phyloP scores from a whole-genome alignment of 2,113 vertebrate genomes.

The Stigmatopora argus region DNA sequence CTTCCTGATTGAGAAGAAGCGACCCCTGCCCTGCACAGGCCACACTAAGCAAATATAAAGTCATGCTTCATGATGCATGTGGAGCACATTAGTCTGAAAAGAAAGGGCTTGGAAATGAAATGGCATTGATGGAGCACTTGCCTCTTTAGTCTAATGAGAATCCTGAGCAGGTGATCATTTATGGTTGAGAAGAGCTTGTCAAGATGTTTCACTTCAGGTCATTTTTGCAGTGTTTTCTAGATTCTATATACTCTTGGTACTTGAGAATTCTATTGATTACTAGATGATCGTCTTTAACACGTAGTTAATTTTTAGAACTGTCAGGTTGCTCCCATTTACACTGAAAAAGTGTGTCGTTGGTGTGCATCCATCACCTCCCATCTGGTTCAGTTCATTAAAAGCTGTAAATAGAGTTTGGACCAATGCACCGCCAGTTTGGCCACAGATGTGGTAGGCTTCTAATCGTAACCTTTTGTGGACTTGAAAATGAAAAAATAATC shows the following conservation, averaged over 20 bases:
- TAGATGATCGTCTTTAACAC: slow-evolving; percentile 17
- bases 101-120: slow-evolving; percentile 44
- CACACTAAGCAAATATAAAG: slow-evolving; percentile 38
- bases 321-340: neutral
- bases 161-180: slow-evolving; percentile 50
- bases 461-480: slow-evolving; percentile 5
- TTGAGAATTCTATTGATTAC: slow-evolving; percentile 11
- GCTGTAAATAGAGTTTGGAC: slow-evolving; percentile 15
- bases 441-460: slow-evolving; percentile 30
- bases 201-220: slow-evolving; percentile 15
- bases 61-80: slow-evolving; percentile 15
- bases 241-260: slow-evolving; percentile 24
- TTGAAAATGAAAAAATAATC: slow-evolving; percentile 15
- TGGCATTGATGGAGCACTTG: slow-evolving; percentile 45
- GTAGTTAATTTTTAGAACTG: neutral
- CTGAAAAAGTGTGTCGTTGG: neutral
- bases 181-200: slow-evolving; percentile 28
- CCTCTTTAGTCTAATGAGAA: slow-evolving; percentile 58
- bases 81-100: slow-evolving; percentile 29
- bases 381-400: slow-evolving; percentile 27
- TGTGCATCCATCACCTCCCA: slow-evolving; percentile 17
- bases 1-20: slow-evolving; percentile 23
- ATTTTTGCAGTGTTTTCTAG: slow-evolving; percentile 17
- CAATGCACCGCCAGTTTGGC: slow-evolving; percentile 36
- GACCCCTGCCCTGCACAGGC: slow-evolving; percentile 20